These are phyloP conservation scores for Phyto melanocephala DNA, from an alignment of 2,888 invertebrate genomes.

Conservation along the genomic window DNA sequence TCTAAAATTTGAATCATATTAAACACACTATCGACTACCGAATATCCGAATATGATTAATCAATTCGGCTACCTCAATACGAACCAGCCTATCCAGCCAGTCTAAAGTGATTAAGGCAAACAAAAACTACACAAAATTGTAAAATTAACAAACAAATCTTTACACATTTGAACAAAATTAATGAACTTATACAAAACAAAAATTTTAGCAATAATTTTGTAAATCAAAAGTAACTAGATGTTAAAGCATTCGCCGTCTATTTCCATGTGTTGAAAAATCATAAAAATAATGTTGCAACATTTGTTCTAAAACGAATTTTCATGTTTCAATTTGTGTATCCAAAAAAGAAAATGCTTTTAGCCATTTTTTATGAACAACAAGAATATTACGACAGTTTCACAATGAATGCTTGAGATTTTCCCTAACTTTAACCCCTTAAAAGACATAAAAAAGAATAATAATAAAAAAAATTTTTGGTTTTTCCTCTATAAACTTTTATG, in stretches of 20 bases:
- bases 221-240: slow-evolving; percentile 1
- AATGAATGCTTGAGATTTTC: no score
- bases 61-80: no score
- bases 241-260: background rate
- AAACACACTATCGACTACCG: no score
- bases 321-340: no score
- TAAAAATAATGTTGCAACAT: background rate
- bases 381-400: no score
- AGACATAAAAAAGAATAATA: background rate
- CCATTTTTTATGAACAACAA: no score
- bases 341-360: no score
- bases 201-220: slow-evolving; percentile 27
- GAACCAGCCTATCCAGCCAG: no score
- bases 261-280: background rate
- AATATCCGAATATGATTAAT: no score
- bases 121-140: background rate
- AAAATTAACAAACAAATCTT: slow-evolving; percentile 40
- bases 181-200: slow-evolving; percentile 25
- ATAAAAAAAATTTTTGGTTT: background rate
- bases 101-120: no score
- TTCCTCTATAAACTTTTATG: background rate
- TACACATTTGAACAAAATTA: slow-evolving; percentile 53
- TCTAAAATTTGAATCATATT: no score
- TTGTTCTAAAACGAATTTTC: slow-evolving; percentile 4
- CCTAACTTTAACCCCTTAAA: background rate